Percentiles rank a stretch among this genome's conserved stretches.
These are phyloP conservation scores for rabbit (Oryctolagus cuniculus) DNA, from an alignment of 2,113 vertebrate species.

Conservation along the genomic window mOryCun1.1 NC_091437.1:11526001-11526500, in stretches of 20 bases:
- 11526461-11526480: background rate
- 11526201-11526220: background rate
- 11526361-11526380: background rate
- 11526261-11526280: background rate
- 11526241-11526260: background rate
- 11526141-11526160: background rate
- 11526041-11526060: background rate
- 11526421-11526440: background rate
- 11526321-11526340: background rate
- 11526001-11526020: background rate
- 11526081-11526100: background rate
- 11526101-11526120: conserved; percentile 38
- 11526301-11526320: background rate
- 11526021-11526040: conserved; percentile 45
- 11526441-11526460: fast-evolving
- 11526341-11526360: background rate
- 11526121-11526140: conserved; percentile 50
- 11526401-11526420: background rate
- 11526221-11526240: background rate
- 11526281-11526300: background rate
- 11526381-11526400: background rate
- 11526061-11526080: background rate
- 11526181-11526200: background rate
- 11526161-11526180: conserved; percentile 37
- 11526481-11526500: background rate